These are phyloP conservation scores for Brachionus angularis DNA, from an alignment of 1,140 invertebrate species.

Conservation along the genomic window DNA sequence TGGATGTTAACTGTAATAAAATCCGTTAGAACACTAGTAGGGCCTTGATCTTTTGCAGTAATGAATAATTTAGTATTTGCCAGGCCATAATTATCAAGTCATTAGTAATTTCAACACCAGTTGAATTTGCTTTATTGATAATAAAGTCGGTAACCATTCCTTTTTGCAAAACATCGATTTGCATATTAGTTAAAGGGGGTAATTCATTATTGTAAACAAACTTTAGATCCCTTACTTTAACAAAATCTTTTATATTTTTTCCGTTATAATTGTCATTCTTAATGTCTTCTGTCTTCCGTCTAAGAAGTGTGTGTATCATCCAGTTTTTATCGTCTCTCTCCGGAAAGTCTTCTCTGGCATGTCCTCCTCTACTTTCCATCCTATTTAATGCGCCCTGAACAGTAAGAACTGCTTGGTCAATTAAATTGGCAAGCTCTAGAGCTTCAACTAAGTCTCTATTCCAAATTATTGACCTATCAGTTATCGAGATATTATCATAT, in stretches of 20 bases:
- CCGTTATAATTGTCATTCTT: too few relatives aligned
- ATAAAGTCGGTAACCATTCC: too few relatives aligned
- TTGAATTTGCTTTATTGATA: too few relatives aligned
- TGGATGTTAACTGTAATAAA: too few relatives aligned
- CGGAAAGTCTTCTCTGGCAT: constrained; percentile 83
- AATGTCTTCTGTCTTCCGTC: too few relatives aligned
- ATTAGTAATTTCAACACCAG: too few relatives aligned
- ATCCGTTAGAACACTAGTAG: too few relatives aligned
- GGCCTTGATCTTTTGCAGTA: too few relatives aligned
- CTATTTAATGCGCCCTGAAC: constrained; percentile 83
- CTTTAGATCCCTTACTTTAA: background rate
- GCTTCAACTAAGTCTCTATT: constrained; percentile 94
- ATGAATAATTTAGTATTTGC: too few relatives aligned
- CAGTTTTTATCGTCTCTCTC: constrained; percentile 72
- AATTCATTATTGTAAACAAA: background rate
- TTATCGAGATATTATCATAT: constrained; percentile 65
- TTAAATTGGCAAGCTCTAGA: constrained; percentile 90
- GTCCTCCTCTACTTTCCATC: constrained; percentile 93
- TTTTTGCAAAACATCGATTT: too few relatives aligned
- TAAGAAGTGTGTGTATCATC: background rate
- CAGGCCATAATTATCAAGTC: too few relatives aligned
- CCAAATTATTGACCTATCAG: constrained; percentile 73
- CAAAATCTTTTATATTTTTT: too few relatives aligned
- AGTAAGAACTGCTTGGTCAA: constrained; percentile 86
- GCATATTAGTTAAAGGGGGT: background rate